Evolutionary conservation across 1,140 invertebrate species (phyloP), one percentile per base, ranked within the genome.

Genomic region (Drosophila kepulauana): DNA sequence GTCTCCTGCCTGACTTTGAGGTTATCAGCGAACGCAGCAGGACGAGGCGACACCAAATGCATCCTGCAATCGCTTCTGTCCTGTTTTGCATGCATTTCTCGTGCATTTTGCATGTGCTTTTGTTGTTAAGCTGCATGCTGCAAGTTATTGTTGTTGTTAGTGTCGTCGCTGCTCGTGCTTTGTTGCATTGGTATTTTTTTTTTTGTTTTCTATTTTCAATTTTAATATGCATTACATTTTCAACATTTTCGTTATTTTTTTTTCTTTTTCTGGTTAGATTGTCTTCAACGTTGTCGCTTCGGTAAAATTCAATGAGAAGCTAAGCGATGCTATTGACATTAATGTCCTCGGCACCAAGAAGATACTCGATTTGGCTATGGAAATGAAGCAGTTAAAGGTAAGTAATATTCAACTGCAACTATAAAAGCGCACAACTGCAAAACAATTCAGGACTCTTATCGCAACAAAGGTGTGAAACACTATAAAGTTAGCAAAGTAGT

Each of bases 241-340:
- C 79, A 48, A 46, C 49, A 45, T 71, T 68, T 51, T 46, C n/a
- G 20, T 25, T 25, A 4, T 25, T 25, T 25, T 25, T 20, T 16
- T 6, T 45, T 49, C n/a, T 13, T 30, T 16, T 15, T 38, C 46
- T 13, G 20, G 95, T 49, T 92, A 95, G 71, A 93, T 98, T 51
- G 95, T 98, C n/a, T 97, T 98, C 91, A 97, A 98, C 86, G 95
- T 95, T 4, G 98, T 98, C 1, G 98, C 98, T 0, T 98, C 97
- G n/a, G 95, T 98, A 7, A 95, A 96, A 84, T 98, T 98, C 92
- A 96, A 98, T 91, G 97, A 98, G 92, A 94, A 95, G 49, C 91
- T 98, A 13, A 95, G 95, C 85, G 61, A 89, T n/a, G 94, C 95
- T 0, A 93, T 94, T 16, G 93, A 94, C 30, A 94, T 95, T 28